Base-by-base conservation (phyloP, 1,140 invertebrate genomes). In the Metaphire vulgaris region DNA sequence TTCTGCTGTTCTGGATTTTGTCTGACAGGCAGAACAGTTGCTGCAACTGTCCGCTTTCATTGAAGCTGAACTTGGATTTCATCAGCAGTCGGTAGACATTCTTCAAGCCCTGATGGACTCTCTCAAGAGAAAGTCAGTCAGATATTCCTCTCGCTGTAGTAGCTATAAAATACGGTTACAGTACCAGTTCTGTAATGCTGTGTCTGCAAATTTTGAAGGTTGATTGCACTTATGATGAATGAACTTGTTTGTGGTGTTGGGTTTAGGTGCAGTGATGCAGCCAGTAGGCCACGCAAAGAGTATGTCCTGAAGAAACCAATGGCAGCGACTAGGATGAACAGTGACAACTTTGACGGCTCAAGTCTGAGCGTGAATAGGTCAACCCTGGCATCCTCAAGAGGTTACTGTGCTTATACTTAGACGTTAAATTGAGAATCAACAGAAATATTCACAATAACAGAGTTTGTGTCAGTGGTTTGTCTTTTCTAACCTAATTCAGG, bases 11-110 rank as follows among this genome's bases (percentile, higher is more conserved):
- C 33, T 34, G 28, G 14, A 15, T 6, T 72, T 30, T 31, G 67
- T 67, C 0, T 33, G 29, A 67, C 82, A 96, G 94, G 91, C 97
- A 65, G 97, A 99, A 87, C 96, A 99, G 89, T 93, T 99, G 74
- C 95, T 95, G 76, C 96, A 99, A 87, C 88, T 99, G 81, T 91
- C 92, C 75, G 95, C 95, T 80, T 96, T 99, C 87, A 92, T 95
- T 56, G 96, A 99, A 86, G 93, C 92, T 79, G 89, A 98, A 2
- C 88, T 95, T 80, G 96, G 98, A 81, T 99, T 98, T 87, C 97
- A 99, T 87, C 92, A 93, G 82, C 95, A 98, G 85, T 97, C 96
- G 85, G 91, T 92, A 33, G 94, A 97, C 82, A 91, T 98, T 80
- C 88, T 99, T 65, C 91, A 92, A 83, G 88, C 89, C 77, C 89